phyloP scores from a whole-genome alignment of 2,797 vertebrate species.

The Balearica regulorum region DNA sequence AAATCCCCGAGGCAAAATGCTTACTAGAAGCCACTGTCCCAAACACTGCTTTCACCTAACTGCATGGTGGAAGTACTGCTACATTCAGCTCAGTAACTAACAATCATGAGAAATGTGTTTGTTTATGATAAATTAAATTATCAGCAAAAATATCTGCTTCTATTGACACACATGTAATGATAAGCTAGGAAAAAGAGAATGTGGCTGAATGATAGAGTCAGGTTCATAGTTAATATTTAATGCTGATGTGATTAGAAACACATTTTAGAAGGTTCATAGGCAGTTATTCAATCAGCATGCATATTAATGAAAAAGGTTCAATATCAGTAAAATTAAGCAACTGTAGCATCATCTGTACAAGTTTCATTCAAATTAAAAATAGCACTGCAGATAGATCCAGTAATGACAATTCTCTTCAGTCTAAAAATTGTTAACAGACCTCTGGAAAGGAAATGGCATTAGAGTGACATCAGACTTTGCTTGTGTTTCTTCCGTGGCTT shows the following conservation, averaged over 20 bases:
- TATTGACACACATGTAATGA: constrained; percentile 10
- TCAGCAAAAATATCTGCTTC: not conserved
- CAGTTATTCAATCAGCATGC: constrained; percentile 47
- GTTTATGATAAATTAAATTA: constrained; percentile 50
- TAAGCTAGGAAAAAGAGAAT: constrained; percentile 54
- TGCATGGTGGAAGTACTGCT: not conserved
- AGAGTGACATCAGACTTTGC: not conserved
- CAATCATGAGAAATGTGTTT: constrained; percentile 6
- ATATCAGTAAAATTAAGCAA: constrained; percentile 39
- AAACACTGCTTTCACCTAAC: not conserved
- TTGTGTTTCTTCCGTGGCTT: not conserved
- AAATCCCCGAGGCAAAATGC: constrained; percentile 5
- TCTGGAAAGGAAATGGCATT: constrained; percentile 27
- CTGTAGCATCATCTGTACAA: not conserved
- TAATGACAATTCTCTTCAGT: constrained; percentile 7
- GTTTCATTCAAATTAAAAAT: constrained; percentile 26
- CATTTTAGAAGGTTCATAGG: constrained; percentile 57
- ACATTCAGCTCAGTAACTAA: constrained; percentile 19
- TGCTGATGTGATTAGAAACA: constrained; percentile 62
- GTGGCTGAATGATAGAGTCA: constrained; percentile 13
- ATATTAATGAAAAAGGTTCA: constrained; percentile 51
- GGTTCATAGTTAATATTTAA: constrained; percentile 72
- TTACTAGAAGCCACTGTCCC: not conserved
- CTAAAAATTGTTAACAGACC: constrained; percentile 25
- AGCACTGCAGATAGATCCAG: not conserved